Conservation (phyloP, 1,140 invertebrate species). For the Rhysida immarginata region DNA sequence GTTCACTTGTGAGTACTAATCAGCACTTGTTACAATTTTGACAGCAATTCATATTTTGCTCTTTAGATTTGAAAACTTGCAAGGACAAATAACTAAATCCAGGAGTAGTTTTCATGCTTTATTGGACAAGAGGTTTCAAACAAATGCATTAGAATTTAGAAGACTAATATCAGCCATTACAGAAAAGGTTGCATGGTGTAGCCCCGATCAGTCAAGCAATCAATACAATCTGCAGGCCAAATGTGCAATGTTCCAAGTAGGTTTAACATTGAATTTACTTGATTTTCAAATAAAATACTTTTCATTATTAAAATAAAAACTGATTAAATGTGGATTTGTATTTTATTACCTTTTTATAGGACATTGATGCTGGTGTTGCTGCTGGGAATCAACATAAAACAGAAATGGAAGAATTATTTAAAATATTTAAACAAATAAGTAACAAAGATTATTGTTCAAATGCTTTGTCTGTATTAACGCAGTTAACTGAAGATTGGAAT, state of each 20-base stretch:
- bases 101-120: not conserved
- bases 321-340: too few species aligned
- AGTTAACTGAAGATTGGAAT: not conserved
- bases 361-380: slow-evolving; percentile 52
- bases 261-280: not conserved
- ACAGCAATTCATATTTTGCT: too few species aligned
- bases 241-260: slow-evolving; percentile 46
- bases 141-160: slow-evolving; percentile 63
- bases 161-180: slow-evolving; percentile 57
- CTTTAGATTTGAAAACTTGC: slow-evolving; percentile 3
- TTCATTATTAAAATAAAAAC: too few species aligned
- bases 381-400: slow-evolving; percentile 21
- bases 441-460: too few species aligned
- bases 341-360: slow-evolving; percentile 24
- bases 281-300: not conserved
- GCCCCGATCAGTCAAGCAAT: slow-evolving; percentile 69
- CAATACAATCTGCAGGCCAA: slow-evolving; percentile 86
- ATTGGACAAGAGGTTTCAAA: slow-evolving; percentile 60
- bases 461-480: too few species aligned
- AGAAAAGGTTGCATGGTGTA: slow-evolving; percentile 85
- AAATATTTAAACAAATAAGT: not conserved
- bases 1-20: too few species aligned
- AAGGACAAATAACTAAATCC: not conserved
- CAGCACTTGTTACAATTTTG: too few species aligned
- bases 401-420: not conserved